Conservation (phyloP, 2,113 vertebrate species). For the Elephantulus edwardii region DNA sequence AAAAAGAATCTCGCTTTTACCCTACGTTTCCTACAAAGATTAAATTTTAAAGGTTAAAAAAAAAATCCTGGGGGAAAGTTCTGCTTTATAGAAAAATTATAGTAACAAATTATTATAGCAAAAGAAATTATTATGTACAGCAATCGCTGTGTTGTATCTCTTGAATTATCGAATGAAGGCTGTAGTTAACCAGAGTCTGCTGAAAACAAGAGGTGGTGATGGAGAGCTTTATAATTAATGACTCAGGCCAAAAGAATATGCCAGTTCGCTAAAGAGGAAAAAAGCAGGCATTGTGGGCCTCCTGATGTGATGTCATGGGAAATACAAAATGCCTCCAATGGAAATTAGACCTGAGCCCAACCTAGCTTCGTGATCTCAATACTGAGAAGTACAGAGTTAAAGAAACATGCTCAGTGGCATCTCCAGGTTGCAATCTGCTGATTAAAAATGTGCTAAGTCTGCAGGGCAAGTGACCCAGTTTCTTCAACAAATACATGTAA, state of each 20-base stretch:
- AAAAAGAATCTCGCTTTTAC: not conserved
- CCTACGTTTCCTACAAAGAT: not conserved
- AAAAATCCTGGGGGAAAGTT: not conserved
- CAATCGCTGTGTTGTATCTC: no score
- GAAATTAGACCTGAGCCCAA: not conserved
- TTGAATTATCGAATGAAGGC: not conserved
- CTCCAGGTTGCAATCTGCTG: not conserved
- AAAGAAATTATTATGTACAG: no score
- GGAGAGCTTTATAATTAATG: not conserved
- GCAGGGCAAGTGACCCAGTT: not conserved
- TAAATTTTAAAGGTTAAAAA: not conserved
- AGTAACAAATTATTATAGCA: not conserved
- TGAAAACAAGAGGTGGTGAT: not conserved
- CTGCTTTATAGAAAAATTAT: not conserved
- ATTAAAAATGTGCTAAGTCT: not conserved
- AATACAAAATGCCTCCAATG: not conserved
- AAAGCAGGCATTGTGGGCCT: not conserved
- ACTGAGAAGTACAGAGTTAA: not conserved
- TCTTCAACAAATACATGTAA: not conserved
- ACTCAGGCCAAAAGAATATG: not conserved
- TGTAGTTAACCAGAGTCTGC: not conserved
- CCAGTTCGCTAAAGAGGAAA: not conserved
- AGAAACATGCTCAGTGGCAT: not conserved
- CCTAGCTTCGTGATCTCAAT: not conserved
- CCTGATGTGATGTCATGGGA: not conserved